These are phyloP conservation scores for Oplegnathus fasciatus DNA, from an alignment of 2,113 vertebrate species.

Conservation along the genomic window DNA sequence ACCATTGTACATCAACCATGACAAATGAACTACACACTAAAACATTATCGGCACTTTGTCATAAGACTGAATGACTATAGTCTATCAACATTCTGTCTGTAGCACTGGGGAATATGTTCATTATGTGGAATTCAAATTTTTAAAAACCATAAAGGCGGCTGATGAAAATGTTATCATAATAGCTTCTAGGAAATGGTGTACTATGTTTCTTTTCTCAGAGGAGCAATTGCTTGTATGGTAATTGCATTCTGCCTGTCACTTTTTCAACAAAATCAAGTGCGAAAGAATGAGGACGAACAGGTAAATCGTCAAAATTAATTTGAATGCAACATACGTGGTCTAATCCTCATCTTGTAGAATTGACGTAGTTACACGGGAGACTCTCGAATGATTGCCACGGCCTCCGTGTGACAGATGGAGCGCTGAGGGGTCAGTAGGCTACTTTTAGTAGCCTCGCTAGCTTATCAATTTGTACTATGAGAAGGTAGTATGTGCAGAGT, in stretches of 20 bases:
- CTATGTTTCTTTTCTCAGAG: background rate
- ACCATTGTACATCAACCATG: constrained; percentile 52
- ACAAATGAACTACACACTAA: constrained; percentile 53
- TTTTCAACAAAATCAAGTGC: background rate
- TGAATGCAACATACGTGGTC: background rate
- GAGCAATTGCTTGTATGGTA: constrained; percentile 22
- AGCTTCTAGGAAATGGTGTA: background rate
- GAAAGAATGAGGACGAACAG: background rate
- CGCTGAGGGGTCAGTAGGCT: too few species aligned
- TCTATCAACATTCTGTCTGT: constrained; percentile 34
- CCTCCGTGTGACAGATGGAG: background rate
- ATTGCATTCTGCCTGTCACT: constrained; percentile 2
- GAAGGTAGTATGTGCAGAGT: too few species aligned
- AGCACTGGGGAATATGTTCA: constrained; percentile 33
- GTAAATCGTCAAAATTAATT: background rate
- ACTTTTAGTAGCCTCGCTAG: too few species aligned
- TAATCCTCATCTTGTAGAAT: background rate
- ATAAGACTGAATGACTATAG: constrained; percentile 32
- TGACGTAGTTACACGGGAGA: background rate
- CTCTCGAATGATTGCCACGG: background rate
- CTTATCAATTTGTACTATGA: too few species aligned
- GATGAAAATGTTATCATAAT: constrained; percentile 38
- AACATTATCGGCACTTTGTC: constrained; percentile 47
- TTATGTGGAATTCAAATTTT: constrained; percentile 30
- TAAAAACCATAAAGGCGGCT: constrained; percentile 19